Evolutionary conservation across 2,113 vertebrate genomes (phyloP).

Genomic region (Odontesthes bonariensis): DNA sequence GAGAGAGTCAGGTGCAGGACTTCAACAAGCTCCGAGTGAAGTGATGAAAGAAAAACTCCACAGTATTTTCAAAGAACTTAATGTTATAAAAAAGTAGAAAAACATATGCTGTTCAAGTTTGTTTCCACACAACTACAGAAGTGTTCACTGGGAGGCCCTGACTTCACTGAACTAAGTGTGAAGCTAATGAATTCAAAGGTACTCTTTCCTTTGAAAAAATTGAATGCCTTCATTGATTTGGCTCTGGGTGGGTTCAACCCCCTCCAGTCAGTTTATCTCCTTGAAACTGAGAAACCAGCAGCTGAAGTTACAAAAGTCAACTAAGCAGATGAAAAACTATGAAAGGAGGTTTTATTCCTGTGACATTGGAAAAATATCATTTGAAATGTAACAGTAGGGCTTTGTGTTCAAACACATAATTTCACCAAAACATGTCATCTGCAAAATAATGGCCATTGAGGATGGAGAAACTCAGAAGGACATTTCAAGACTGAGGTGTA

Average conservation of each 20-base stretch:
- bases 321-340: constrained; percentile 18
- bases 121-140: neutral
- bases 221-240: constrained; percentile 53
- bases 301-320: constrained; percentile 11
- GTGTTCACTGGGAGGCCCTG: neutral
- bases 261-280: constrained; percentile 26
- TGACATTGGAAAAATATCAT: neutral
- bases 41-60: too few relatives aligned
- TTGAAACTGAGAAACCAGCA: constrained; percentile 13
- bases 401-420: neutral
- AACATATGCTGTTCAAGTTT: neutral
- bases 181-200: constrained; percentile 40
- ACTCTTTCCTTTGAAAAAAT: constrained; percentile 45
- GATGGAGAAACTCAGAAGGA: neutral
- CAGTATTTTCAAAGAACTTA: too few relatives aligned
- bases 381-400: constrained; percentile 13
- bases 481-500: neutral
- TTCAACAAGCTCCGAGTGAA: too few relatives aligned
- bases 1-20: neutral
- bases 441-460: neutral
- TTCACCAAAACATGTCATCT: neutral
- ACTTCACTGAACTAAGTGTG: constrained; percentile 38
- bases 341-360: neutral
- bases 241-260: neutral
- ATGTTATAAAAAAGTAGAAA: neutral